Evolutionary conservation across 1,140 invertebrate genomes (phyloP).

Genomic region (Drosophila repleta): DNA sequence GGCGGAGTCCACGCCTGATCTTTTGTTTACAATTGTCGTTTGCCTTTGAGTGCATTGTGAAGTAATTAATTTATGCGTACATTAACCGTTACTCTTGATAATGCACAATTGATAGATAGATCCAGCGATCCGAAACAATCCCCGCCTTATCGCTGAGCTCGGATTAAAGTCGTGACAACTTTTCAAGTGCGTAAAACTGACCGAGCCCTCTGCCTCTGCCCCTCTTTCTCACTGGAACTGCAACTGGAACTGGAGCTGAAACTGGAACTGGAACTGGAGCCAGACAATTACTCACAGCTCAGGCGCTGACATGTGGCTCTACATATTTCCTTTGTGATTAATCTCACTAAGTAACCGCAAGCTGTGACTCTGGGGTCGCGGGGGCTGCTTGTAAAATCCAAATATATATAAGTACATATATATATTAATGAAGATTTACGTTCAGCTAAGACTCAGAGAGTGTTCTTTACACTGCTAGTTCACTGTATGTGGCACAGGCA

Average conservation of each 20-base stretch:
- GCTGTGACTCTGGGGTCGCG: slow-evolving; percentile 14
- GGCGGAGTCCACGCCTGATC: slow-evolving; percentile 64
- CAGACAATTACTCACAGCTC: slow-evolving; percentile 11
- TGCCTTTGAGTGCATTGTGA: slow-evolving; percentile 51
- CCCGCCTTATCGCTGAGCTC: slow-evolving; percentile 55
- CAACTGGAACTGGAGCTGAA: neutral
- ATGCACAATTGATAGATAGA: slow-evolving; percentile 25
- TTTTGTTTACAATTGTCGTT: slow-evolving; percentile 60
- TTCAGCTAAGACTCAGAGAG: neutral
- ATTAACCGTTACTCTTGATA: slow-evolving; percentile 77
- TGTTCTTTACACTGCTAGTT: neutral
- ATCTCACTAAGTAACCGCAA: slow-evolving; percentile 51
- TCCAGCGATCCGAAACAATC: slow-evolving; percentile 1
- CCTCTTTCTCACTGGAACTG: too few relatives aligned
- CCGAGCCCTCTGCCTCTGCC: neutral
- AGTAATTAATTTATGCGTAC: slow-evolving; percentile 80
- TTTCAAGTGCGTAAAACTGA: slow-evolving; percentile 58
- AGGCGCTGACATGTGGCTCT: slow-evolving; percentile 12
- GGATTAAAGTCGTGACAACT: slow-evolving; percentile 59
- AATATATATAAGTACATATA: slow-evolving; percentile 3
- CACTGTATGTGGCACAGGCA: neutral
- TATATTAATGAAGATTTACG: slow-evolving; percentile 67
- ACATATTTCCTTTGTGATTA: slow-evolving; percentile 64
- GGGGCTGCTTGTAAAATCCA: slow-evolving; percentile 11
- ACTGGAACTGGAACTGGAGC: slow-evolving; percentile 20